Percentiles rank a stretch among this genome's conserved stretches.
Conservation (phyloP, 2,888 invertebrate species). For the Caenorhabditis sp. region DNA sequence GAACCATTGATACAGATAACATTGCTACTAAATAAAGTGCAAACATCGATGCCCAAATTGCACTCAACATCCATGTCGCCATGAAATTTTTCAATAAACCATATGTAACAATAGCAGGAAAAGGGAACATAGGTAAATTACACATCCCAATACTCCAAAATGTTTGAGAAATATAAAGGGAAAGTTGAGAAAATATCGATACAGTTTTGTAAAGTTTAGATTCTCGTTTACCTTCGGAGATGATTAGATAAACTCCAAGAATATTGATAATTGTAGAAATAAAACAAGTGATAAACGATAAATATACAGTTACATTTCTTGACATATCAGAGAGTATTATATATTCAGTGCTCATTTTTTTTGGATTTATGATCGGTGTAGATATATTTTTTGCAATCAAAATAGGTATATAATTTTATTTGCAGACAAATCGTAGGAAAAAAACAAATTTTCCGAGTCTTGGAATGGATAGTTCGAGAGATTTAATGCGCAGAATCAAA, state of each 20-base stretch:
- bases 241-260: slow-evolving; percentile 8
- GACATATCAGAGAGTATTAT: neutral
- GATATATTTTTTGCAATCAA: too few relatives aligned
- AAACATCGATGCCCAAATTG: slow-evolving; percentile 8
- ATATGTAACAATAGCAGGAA: slow-evolving; percentile 18
- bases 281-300: neutral
- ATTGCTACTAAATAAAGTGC: slow-evolving; percentile 17
- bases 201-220: slow-evolving; percentile 13
- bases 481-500: too few relatives aligned
- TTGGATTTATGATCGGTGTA: too few relatives aligned
- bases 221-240: slow-evolving; percentile 15
- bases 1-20: slow-evolving; percentile 8
- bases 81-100: neutral
- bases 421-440: too few relatives aligned
- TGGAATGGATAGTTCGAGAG: too few relatives aligned
- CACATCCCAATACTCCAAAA: slow-evolving; percentile 14
- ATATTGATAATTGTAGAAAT: slow-evolving; percentile 7
- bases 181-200: slow-evolving; percentile 4
- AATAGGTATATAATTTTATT: too few relatives aligned
- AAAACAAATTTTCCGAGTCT: too few relatives aligned
- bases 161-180: slow-evolving; percentile 13
- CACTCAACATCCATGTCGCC: slow-evolving; percentile 2
- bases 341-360: neutral
- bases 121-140: slow-evolving; percentile 13
- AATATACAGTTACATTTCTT: neutral